phyloP scores from a whole-genome alignment of 2,797 vertebrate species.

The Alosa sapidissima region DNA sequence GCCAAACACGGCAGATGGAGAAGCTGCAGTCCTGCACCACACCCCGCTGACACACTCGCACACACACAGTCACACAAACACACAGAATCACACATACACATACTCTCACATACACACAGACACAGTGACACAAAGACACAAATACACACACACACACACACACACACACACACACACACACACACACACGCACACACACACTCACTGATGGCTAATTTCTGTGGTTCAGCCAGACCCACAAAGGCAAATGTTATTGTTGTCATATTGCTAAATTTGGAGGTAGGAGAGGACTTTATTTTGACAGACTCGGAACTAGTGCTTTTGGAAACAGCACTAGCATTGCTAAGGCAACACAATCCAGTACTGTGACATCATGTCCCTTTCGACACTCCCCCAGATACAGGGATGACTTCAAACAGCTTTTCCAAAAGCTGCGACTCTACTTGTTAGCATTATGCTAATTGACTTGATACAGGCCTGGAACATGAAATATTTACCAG shows the following conservation, averaged over 20 bases:
- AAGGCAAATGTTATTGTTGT: conserved; percentile 22
- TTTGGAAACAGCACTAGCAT: background rate
- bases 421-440: conserved; percentile 1
- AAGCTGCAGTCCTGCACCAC: conserved; percentile 43
- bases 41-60: conserved; percentile 39
- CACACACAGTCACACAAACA: background rate
- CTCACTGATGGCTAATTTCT: background rate
- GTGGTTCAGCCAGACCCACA: conserved; percentile 7
- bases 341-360: background rate
- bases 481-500: background rate
- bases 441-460: background rate
- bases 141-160: conserved; percentile 15
- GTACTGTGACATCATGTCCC: background rate
- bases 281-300: background rate
- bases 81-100: background rate
- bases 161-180: background rate
- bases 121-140: background rate
- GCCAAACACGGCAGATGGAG: conserved; percentile 55
- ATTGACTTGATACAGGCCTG: background rate
- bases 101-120: background rate
- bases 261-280: conserved; percentile 8
- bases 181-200: no score
- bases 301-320: background rate
- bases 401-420: background rate
- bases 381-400: background rate